These are phyloP conservation scores for Candidula unifasciata DNA, from an alignment of 2,888 invertebrate genomes.

Conservation along the genomic window DNA sequence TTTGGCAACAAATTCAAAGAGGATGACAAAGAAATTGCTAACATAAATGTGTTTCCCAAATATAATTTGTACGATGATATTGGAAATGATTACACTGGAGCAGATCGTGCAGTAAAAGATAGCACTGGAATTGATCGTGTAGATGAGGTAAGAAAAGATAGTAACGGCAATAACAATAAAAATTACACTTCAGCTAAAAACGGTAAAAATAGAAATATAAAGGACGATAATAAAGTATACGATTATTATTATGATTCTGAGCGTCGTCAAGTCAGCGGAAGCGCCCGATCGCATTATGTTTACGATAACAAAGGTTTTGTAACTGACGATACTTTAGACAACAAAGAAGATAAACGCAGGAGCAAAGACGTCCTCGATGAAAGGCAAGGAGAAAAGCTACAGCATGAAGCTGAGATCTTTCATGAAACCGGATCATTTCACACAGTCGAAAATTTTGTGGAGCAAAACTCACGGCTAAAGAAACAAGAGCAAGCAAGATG, in stretches of 20 bases:
- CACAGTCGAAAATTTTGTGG: slow-evolving; percentile 30
- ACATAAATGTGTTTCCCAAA: not conserved
- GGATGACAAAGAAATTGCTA: too few relatives aligned
- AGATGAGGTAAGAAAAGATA: not conserved
- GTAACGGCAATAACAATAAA: not conserved
- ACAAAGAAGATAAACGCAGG: not conserved
- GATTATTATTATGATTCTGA: slow-evolving; percentile 20
- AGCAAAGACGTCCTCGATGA: not conserved
- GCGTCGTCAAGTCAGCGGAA: not conserved
- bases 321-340: not conserved
- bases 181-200: not conserved
- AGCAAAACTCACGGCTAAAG: not conserved
- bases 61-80: not conserved
- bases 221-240: not conserved
- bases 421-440: slow-evolving; percentile 7
- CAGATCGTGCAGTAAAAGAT: not conserved
- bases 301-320: not conserved
- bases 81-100: not conserved
- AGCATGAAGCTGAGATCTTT: not conserved
- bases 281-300: not conserved
- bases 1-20: not conserved
- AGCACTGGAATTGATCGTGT: not conserved
- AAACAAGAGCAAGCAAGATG: not conserved
- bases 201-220: not conserved
- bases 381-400: not conserved